A percentile compares a stretch with the other conserved stretches of the same genome.
phyloP scores from a whole-genome alignment of 2,797 vertebrate species.

The Pyrrhura leucotis region DNA sequence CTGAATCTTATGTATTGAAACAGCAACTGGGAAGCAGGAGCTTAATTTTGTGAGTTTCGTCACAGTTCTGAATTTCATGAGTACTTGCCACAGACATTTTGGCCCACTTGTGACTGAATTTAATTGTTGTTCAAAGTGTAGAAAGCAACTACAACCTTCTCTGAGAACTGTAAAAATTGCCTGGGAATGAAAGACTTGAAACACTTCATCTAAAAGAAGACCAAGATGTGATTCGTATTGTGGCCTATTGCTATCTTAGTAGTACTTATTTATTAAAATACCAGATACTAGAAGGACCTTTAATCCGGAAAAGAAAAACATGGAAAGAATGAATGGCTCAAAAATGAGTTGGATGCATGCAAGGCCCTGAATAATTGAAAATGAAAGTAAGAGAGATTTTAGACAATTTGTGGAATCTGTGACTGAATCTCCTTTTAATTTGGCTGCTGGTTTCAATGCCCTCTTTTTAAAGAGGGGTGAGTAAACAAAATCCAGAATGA shows the following conservation, averaged over 20 bases:
- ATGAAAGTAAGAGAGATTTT: background rate
- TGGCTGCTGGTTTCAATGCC: background rate
- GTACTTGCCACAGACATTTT: background rate
- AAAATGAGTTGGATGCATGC: background rate
- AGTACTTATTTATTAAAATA: background rate
- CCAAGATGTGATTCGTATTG: background rate
- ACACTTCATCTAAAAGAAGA: background rate
- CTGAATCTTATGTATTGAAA: background rate
- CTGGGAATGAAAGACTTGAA: background rate
- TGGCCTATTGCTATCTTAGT: background rate
- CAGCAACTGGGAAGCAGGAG: rapidly evolving
- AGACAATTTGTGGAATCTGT: background rate
- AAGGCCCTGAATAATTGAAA: background rate
- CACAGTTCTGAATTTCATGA: background rate
- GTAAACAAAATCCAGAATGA: background rate
- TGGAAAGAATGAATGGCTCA: background rate
- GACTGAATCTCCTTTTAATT: background rate
- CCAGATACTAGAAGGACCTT: background rate
- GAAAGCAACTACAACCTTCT: background rate
- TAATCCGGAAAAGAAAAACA: background rate
- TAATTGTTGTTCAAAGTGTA: background rate
- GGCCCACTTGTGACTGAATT: background rate
- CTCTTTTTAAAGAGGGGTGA: rapidly evolving
- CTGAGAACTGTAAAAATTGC: background rate
- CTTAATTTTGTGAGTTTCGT: background rate